Evolutionary conservation across 2,888 invertebrate genomes (phyloP).

Genomic region (Clusia tigrina): DNA sequence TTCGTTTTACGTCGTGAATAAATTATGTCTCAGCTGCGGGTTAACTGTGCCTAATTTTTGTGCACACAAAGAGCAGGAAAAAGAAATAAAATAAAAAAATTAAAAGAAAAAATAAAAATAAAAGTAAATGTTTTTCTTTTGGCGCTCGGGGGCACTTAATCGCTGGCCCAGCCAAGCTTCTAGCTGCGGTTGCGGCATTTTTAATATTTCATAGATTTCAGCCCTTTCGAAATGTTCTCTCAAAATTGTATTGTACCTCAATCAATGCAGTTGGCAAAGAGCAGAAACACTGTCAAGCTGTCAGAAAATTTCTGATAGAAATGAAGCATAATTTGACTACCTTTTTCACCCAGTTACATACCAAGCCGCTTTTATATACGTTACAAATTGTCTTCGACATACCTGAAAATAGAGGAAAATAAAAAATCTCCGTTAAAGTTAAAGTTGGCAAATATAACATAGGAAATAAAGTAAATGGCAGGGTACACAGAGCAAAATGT

Average conservation of each 20-base stretch:
- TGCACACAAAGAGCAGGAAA: background rate
- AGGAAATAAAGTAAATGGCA: no score
- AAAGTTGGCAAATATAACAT: no score
- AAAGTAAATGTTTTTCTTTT: no score
- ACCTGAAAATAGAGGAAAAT: no score
- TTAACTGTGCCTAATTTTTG: background rate
- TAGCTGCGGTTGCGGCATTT: background rate
- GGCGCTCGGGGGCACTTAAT: background rate
- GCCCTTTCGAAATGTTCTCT: background rate
- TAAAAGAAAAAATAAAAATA: no score
- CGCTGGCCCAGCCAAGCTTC: background rate
- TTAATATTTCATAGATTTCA: background rate
- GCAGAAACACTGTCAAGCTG: background rate
- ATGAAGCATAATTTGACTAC: no score
- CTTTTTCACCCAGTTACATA: no score
- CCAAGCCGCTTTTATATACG: no score
- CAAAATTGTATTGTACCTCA: background rate
- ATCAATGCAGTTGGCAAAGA: background rate
- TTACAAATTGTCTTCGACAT: no score
- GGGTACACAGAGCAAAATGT: no score
- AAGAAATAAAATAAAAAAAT: background rate
- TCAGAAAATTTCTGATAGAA: no score
- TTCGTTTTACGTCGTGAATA: constrained; percentile 14
- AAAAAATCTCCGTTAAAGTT: no score
- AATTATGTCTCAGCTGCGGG: constrained; percentile 23